Percentiles rank a stretch among this genome's conserved stretches.
These are phyloP conservation scores for Sarcophaga caerulescens DNA, from an alignment of 2,888 invertebrate species.

Conservation along the genomic window DNA sequence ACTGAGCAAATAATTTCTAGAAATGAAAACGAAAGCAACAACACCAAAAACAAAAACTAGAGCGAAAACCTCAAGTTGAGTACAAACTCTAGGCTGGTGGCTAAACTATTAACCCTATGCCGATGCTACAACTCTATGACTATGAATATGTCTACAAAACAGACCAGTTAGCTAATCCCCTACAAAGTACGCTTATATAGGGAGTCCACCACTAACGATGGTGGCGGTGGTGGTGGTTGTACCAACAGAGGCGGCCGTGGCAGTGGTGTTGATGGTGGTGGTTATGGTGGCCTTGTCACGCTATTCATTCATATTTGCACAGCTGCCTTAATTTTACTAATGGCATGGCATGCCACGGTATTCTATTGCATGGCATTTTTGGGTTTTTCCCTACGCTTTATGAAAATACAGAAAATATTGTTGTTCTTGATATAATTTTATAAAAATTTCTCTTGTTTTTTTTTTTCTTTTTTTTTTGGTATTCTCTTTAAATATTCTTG, in stretches of 20 bases:
- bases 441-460: not conserved
- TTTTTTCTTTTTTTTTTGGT: not conserved
- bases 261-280: conserved; percentile 17
- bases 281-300: conserved; percentile 54
- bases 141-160: not conserved
- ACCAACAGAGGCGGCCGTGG: not conserved
- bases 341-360: conserved; percentile 5
- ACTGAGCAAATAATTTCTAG: conserved; percentile 60
- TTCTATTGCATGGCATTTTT: conserved; percentile 23
- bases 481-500: too few species aligned
- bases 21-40: conserved; percentile 46
- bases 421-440: conserved; percentile 19
- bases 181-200: conserved; percentile 15
- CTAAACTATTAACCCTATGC: conserved; percentile 47
- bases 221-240: conserved; percentile 5
- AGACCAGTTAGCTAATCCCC: conserved; percentile 26
- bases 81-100: conserved; percentile 22
- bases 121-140: not conserved
- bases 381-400: conserved; percentile 41
- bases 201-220: conserved; percentile 14
- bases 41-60: not conserved
- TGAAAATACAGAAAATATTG: conserved; percentile 32
- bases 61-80: conserved; percentile 17
- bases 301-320: conserved; percentile 60
- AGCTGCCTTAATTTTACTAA: conserved; percentile 65